Evolutionary conservation across 2,888 invertebrate species (phyloP).

Genomic region (Amiota minor): DNA sequence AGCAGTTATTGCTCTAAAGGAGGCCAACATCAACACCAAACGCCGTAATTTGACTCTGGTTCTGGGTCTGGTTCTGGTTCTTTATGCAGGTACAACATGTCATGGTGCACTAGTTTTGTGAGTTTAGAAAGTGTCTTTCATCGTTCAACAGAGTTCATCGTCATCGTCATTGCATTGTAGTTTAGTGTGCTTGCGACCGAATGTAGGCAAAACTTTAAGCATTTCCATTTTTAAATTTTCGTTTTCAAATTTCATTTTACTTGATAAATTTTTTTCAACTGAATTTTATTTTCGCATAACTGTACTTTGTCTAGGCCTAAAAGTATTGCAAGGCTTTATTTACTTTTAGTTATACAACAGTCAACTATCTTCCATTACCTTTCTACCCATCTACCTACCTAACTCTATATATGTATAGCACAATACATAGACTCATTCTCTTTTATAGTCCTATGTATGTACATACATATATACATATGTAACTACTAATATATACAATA

Average conservation of each 20-base stretch:
- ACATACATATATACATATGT: not conserved
- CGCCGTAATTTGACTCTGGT: not conserved
- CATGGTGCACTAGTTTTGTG: conserved; percentile 18
- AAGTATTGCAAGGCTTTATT: conserved; percentile 3
- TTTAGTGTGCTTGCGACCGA: not conserved
- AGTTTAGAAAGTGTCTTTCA: not conserved
- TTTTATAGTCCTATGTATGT: not conserved
- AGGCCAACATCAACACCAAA: conserved; percentile 7
- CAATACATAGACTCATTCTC: too few relatives aligned
- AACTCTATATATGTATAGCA: too few relatives aligned
- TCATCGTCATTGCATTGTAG: not conserved
- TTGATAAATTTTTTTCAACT: too few relatives aligned
- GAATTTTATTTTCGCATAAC: conserved; percentile 11
- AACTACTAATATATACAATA: not conserved
- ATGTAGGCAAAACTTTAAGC: not conserved
- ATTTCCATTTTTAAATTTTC: too few relatives aligned
- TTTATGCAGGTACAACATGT: not conserved
- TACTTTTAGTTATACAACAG: not conserved
- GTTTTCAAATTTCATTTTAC: too few relatives aligned
- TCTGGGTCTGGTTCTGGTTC: not conserved
- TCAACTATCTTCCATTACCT: too few relatives aligned
- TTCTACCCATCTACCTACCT: too few relatives aligned
- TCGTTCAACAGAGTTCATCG: not conserved
- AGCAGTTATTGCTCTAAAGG: conserved; percentile 6
- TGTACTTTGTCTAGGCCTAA: conserved; percentile 27